Conservation (phyloP, 2,113 vertebrate species). For the Sterrhoptilus dennistouni region DNA sequence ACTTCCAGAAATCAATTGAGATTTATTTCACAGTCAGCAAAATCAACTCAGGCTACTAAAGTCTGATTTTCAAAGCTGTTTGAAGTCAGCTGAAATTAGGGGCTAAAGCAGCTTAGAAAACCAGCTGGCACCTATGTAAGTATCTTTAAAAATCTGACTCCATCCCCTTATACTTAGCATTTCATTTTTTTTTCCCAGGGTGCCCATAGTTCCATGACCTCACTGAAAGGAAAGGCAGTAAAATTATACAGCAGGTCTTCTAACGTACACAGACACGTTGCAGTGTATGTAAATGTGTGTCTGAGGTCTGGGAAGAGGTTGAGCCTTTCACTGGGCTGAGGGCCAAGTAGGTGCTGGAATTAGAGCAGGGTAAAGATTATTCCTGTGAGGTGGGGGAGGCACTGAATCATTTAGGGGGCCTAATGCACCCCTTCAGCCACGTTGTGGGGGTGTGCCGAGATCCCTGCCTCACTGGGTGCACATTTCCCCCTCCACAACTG, state of each 20-base stretch:
- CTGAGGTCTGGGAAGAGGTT: conserved; percentile 11
- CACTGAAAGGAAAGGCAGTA: neutral
- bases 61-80: conserved; percentile 35
- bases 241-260: neutral
- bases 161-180: neutral
- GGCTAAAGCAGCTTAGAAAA: conserved; percentile 18
- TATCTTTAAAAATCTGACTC: conserved; percentile 17
- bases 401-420: neutral
- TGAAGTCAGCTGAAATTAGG: conserved; percentile 39
- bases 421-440: neutral
- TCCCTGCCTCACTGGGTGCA: neutral
- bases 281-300: conserved; percentile 10
- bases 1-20: conserved; percentile 54
- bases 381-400: neutral
- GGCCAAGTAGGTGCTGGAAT: conserved; percentile 29
- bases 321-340: neutral
- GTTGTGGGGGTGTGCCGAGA: neutral
- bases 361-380: conserved; percentile 23
- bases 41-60: conserved; percentile 25
- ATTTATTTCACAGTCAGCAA: conserved; percentile 57
- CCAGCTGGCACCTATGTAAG: neutral
- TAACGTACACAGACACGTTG: neutral
- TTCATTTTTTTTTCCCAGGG: neutral
- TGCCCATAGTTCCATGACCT: neutral
- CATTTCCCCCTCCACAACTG: fast-evolving